Evolutionary conservation across 92 coral and sea anemone species (phyloP), one percentile per base, ranked within the genome.

Genomic region (Parazoanthus atlanticus): DNA sequence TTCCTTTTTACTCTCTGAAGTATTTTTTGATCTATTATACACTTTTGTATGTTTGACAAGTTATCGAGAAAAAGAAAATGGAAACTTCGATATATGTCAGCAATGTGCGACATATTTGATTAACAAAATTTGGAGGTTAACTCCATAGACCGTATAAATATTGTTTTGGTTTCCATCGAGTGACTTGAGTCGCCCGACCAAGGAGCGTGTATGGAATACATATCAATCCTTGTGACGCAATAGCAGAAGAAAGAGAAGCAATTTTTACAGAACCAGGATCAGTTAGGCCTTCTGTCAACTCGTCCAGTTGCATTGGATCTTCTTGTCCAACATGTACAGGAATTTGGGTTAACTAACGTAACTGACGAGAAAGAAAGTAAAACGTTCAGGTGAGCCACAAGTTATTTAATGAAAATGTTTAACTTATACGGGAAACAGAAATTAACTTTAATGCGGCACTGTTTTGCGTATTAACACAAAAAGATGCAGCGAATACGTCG

Each of bases 341-440:
- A 38, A 21, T 47, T 29, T 79, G 12, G 58, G 23, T 1, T 13
- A 25, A 28, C 26, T 30, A 31, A n/a, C 81, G 25, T 41, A 77
- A 41, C 61, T 38, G 11, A 77, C 6, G 61, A 54, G 46, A 12
- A 31, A 54, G 46, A 25, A 77, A 77, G 58, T 43, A 54, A 5
- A 25, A 38, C 81, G 19, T 34, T 77, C 81, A 26, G 81, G 81
- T 77, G 21, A 77, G 81, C 28, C 46, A 41, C 28, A 13, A 36
- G 26, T 23, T 3, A 9, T 8, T 23, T 23, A 8, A 30, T 1
- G 83, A 79, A 79, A 29, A 58, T 28, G 67, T 0, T 79, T 52
- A 79, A 15, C 69, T 79, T 6, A 49, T 9, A 25, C 78, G 49
- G 83, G 12, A 79, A 79, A 79, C 83, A 79, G 83, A 79, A 49